These are phyloP conservation scores for Marasmarcha lunaedactyla DNA, from an alignment of 2,888 invertebrate species.

Conservation along the genomic window DNA sequence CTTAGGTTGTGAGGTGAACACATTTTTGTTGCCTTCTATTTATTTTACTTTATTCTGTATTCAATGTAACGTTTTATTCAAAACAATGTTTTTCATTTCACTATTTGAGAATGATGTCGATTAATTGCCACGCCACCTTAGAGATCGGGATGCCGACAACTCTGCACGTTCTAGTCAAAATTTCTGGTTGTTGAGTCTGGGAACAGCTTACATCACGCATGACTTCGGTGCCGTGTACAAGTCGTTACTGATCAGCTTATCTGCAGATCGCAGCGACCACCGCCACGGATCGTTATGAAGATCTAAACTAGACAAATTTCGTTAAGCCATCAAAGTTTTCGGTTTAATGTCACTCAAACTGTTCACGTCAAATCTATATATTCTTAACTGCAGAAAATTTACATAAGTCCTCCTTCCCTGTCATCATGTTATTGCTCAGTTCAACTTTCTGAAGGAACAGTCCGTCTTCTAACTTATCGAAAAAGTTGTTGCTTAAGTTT, in stretches of 20 bases:
- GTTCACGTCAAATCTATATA: constrained; percentile 82
- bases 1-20: too few relatives aligned
- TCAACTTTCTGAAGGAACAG: constrained; percentile 83
- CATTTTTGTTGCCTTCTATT: too few relatives aligned
- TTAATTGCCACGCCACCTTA: constrained; percentile 79
- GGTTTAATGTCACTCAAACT: constrained; percentile 76
- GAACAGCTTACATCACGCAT: constrained; percentile 77
- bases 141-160: constrained; percentile 83
- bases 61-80: constrained; percentile 56
- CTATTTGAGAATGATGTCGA: constrained; percentile 71
- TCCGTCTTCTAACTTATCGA: constrained; percentile 79
- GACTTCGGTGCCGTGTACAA: constrained; percentile 82
- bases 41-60: too few relatives aligned
- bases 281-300: constrained; percentile 89
- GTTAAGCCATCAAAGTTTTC: constrained; percentile 75
- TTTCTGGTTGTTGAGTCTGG: constrained; percentile 73
- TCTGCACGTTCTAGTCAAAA: constrained; percentile 77
- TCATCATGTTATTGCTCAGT: constrained; percentile 81
- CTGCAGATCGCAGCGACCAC: constrained; percentile 87
- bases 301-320: constrained; percentile 79
- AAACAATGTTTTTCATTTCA: constrained; percentile 58
- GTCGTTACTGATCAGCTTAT: constrained; percentile 78
- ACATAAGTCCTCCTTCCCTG: constrained; percentile 77
- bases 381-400: constrained; percentile 75
- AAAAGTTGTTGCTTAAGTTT: constrained; percentile 80